Conservation (phyloP, 1,140 invertebrate genomes). For the Drosophila ambigua region DNA sequence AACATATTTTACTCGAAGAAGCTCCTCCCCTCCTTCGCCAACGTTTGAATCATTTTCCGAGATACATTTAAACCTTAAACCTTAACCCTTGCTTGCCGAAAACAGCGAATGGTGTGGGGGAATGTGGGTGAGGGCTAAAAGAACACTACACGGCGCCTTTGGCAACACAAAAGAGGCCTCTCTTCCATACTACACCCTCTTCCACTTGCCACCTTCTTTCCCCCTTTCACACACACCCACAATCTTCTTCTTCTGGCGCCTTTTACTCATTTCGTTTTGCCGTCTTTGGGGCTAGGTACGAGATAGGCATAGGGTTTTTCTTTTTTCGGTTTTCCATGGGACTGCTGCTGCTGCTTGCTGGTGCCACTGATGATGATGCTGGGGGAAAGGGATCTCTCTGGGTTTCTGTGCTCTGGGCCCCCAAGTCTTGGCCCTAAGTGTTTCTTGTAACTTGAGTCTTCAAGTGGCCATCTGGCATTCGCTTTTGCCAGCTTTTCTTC, state of each 20-base stretch:
- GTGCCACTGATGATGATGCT: slow-evolving; percentile 14
- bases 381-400: slow-evolving; percentile 45
- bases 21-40: background rate
- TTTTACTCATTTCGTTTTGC: slow-evolving; percentile 64
- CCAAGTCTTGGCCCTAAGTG: slow-evolving; percentile 61
- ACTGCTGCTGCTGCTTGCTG: background rate
- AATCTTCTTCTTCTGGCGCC: slow-evolving; percentile 44
- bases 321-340: slow-evolving; percentile 31
- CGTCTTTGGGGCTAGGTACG: background rate
- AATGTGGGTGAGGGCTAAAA: slow-evolving; percentile 11
- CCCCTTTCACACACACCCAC: slow-evolving; percentile 17
- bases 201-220: background rate
- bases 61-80: slow-evolving; percentile 41
- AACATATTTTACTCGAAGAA: background rate
- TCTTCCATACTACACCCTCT: slow-evolving; percentile 17
- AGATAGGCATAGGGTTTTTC: slow-evolving; percentile 13
- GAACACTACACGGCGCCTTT: slow-evolving; percentile 46
- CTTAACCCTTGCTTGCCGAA: slow-evolving; percentile 60
- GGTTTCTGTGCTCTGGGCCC: slow-evolving; percentile 4
- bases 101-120: slow-evolving; percentile 1
- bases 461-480: slow-evolving; percentile 77
- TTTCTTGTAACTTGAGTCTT: slow-evolving; percentile 82
- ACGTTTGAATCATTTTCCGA: slow-evolving; percentile 34
- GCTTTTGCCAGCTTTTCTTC: slow-evolving; percentile 70
- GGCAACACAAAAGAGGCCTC: slow-evolving; percentile 62